Evolutionary conservation across 2,888 invertebrate species (phyloP), one percentile per base, ranked within the genome.

Genomic region (Rhingia campestris): DNA sequence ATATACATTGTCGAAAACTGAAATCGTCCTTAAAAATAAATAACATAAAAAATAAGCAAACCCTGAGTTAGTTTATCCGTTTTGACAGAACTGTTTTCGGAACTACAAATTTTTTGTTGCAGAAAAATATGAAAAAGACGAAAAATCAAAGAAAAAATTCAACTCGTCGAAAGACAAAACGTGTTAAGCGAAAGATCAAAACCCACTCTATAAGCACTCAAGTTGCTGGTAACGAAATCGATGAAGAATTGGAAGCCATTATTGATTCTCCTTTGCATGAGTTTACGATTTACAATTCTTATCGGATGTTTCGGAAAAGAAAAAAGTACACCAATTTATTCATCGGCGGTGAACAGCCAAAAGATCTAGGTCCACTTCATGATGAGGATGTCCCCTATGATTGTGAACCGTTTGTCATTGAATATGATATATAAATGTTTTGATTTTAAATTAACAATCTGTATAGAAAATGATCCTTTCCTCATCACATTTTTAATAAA

Each of bases 181-280:
- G 49, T 35, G 4, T 30, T 7, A 54, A 49, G 30, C 35, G n/a
- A 5, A 81, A 54, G 30, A 10, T 0, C 30, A 2, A 6, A 2
- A 53, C 45, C 6, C 54, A 58, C 12, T 43, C 54, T 4, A 63
- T 67, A 22, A 41, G 51, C 37, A 77, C 72, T 22, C 77, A 77
- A 77, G 81, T 67, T 32, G n/a, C 22, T 4, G 81, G 81, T 10
- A 43, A 30, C 10, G 66, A 67, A 73, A 82, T 82, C 33, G 81
- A 82, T 10, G 14, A 73, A 7, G 77, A 77, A 12, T 77, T 82
- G 4, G 49, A 82, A 0, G 32, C 7, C 5, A 1, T 51, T 0
- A 22, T 53, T 4, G 51, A 77, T 10, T 43, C 63, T n/a, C 22
- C 30, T 22, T 33, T 32, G 3, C 10, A 66, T 45, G 30, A 14